Evolutionary conservation across 2,888 invertebrate species (phyloP).

Genomic region (Celastrina argiolus): DNA sequence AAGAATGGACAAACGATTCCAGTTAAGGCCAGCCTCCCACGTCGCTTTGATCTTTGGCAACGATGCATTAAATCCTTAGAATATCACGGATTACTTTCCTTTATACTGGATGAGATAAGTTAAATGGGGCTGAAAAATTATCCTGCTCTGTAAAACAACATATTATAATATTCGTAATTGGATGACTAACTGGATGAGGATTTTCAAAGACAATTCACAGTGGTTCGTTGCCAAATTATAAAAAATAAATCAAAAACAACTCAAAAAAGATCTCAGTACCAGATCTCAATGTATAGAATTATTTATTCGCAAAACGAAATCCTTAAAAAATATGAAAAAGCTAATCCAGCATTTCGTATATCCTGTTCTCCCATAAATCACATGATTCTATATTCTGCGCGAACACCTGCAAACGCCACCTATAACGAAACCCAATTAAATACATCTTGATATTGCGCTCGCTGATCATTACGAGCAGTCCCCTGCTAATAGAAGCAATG

Average conservation of each 20-base stretch:
- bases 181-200: background rate
- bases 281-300: no score
- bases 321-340: background rate
- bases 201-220: no score
- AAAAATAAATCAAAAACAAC: no score
- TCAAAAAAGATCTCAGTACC: no score
- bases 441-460: conserved; percentile 68
- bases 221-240: no score
- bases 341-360: conserved; percentile 33
- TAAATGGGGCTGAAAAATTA: background rate
- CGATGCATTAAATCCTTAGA: conserved; percentile 49
- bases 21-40: conserved; percentile 53
- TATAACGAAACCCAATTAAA: conserved; percentile 60
- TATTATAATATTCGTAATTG: background rate
- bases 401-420: conserved; percentile 58
- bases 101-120: conserved; percentile 39
- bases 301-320: background rate
- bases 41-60: conserved; percentile 50
- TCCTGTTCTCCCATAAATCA: conserved; percentile 47
- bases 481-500: conserved; percentile 29
- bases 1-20: conserved; percentile 33
- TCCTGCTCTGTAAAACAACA: background rate
- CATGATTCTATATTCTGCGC: conserved; percentile 61
- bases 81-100: conserved; percentile 35
- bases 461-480: conserved; percentile 60